Percentiles rank a stretch among this genome's conserved stretches.
Evolutionary conservation across 64 coral and sea anemone species (phyloP).

Genomic region (Astreopora myriophthalma): DNA sequence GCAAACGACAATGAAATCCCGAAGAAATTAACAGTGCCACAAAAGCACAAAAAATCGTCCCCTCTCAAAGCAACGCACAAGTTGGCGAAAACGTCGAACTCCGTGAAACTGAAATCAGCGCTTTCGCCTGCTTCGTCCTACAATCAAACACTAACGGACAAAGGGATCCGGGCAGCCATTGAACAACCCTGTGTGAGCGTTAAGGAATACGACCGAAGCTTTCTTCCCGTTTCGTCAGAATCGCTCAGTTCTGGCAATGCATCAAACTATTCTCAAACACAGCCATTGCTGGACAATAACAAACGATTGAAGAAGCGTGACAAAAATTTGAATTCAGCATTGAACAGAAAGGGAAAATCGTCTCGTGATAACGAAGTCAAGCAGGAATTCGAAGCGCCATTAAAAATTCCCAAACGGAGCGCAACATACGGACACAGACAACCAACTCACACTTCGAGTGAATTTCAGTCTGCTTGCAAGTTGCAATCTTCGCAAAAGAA

Average conservation of each 20-base stretch:
- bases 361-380: neutral
- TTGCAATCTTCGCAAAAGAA: neutral
- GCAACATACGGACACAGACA: neutral
- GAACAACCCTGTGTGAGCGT: neutral
- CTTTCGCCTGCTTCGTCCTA: neutral
- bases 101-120: constrained; percentile 13
- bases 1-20: neutral
- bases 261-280: neutral
- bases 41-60: constrained; percentile 18
- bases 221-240: neutral
- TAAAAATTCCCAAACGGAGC: constrained; percentile 50
- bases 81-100: neutral
- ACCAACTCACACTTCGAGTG: neutral
- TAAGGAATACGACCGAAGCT: neutral
- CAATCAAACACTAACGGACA: constrained; percentile 26
- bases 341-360: neutral
- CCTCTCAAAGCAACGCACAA: neutral
- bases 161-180: neutral
- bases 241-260: neutral
- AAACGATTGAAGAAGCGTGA: constrained; percentile 28
- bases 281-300: neutral
- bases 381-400: constrained; percentile 25
- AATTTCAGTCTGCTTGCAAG: neutral
- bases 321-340: neutral
- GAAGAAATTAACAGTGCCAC: constrained; percentile 7